phyloP scores from a whole-genome alignment of 1,140 invertebrate species.

The Brachionus koreanus region DNA sequence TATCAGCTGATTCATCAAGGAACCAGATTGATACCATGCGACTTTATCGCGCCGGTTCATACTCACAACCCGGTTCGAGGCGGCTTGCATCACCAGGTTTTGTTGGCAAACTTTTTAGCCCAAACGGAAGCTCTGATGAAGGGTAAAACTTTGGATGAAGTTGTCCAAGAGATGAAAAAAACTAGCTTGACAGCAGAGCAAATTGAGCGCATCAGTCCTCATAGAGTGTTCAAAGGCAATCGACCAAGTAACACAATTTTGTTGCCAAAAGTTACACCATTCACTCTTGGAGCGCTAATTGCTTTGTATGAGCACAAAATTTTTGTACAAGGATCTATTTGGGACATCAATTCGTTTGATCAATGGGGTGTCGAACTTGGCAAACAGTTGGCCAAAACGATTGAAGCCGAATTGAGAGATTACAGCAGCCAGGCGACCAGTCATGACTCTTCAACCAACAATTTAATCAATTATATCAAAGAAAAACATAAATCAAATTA shows the following conservation, averaged over 20 bases:
- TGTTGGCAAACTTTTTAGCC: slow-evolving; percentile 93
- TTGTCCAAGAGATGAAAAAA: slow-evolving; percentile 52
- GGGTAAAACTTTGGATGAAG: slow-evolving; percentile 57
- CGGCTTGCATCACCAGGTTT: slow-evolving; percentile 69
- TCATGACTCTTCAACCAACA: slow-evolving; percentile 88
- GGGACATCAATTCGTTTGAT: slow-evolving; percentile 99
- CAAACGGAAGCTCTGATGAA: slow-evolving; percentile 77
- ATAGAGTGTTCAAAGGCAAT: slow-evolving; percentile 96
- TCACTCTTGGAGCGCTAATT: slow-evolving; percentile 88
- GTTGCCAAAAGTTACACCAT: slow-evolving; percentile 86
- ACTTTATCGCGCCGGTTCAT: slow-evolving; percentile 89
- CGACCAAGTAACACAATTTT: slow-evolving; percentile 94
- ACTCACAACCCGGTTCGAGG: slow-evolving; percentile 84
- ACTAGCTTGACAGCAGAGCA: slow-evolving; percentile 55
- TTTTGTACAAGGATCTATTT: slow-evolving; percentile 94
- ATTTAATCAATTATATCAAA: slow-evolving; percentile 82
- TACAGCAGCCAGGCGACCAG: slow-evolving; percentile 61
- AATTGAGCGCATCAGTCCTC: slow-evolving; percentile 76
- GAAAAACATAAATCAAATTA: slow-evolving; percentile 31
- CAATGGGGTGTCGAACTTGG: slow-evolving; percentile 99
- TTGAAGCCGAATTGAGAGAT: slow-evolving; percentile 82
- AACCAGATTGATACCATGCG: slow-evolving; percentile 82
- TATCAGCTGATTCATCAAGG: slow-evolving; percentile 61
- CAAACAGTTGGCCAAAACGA: slow-evolving; percentile 93
- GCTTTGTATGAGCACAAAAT: slow-evolving; percentile 98